Conservation (phyloP, 37 sponge, comb jelly and placozoan genomes). For the Spongilla lacustris region DNA sequence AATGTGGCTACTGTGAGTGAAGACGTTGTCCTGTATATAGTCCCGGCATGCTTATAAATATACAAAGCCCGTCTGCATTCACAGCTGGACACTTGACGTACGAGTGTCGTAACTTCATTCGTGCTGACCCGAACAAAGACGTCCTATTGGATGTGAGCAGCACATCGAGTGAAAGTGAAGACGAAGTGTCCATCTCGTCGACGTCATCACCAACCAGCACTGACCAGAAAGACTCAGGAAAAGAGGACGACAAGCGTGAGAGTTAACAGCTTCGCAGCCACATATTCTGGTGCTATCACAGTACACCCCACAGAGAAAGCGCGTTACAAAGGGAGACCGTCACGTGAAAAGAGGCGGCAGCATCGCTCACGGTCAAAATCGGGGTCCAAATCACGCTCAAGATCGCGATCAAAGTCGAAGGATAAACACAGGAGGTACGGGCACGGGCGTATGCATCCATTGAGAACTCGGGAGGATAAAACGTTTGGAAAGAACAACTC, state of each 20-base stretch:
- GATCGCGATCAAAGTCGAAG: not conserved
- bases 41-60: not conserved
- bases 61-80: no score
- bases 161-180: constrained; percentile 82
- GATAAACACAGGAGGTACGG: not conserved
- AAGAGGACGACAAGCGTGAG: not conserved
- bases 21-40: not conserved
- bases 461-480: not conserved
- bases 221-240: constrained; percentile 12
- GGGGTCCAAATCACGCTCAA: not conserved
- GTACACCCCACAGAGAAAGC: not conserved
- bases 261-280: not conserved
- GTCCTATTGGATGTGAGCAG: constrained; percentile 85
- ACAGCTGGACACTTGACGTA: constrained; percentile 90
- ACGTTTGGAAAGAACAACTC: not conserved
- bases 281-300: not conserved
- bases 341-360: not conserved
- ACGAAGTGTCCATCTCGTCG: constrained; percentile 28
- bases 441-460: not conserved
- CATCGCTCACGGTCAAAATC: not conserved
- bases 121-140: constrained; percentile 74
- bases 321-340: not conserved
- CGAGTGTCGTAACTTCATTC: constrained; percentile 88
- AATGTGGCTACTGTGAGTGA: constrained; percentile 81
- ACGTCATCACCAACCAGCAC: constrained; percentile 35